Evolutionary conservation across 2,797 vertebrate species (phyloP).

Genomic region (Sus cebifrons): DNA sequence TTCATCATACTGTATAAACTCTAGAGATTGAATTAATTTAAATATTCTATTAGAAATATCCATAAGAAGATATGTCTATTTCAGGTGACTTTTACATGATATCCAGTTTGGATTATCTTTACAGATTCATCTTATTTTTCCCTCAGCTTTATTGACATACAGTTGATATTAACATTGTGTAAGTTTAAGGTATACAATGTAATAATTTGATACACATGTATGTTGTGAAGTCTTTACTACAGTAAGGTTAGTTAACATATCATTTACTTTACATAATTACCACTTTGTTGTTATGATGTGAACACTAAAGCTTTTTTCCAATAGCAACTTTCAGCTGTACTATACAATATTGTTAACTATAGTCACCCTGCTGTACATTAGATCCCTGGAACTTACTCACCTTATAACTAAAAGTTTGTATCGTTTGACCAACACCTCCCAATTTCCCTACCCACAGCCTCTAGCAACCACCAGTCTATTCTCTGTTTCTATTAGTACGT

Average conservation of each 20-base stretch:
- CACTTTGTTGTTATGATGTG: not conserved
- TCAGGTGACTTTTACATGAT: constrained; percentile 4
- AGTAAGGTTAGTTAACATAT: not conserved
- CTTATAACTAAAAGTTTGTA: not conserved
- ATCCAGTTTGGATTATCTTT: not conserved
- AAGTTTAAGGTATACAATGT: not conserved
- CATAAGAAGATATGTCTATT: not conserved
- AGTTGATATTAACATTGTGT: not conserved
- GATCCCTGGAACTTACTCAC: not conserved
- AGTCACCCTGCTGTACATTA: not conserved
- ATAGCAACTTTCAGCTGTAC: not conserved
- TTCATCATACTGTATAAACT: not conserved
- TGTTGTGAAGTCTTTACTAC: not conserved
- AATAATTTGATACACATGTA: not conserved
- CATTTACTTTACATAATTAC: not conserved
- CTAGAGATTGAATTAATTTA: constrained; percentile 46
- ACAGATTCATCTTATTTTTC: not conserved
- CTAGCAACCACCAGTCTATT: not conserved
- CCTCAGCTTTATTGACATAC: not conserved
- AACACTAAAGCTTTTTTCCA: not conserved
- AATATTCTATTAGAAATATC: constrained; percentile 37
- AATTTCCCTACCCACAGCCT: not conserved
- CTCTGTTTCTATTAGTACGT: not conserved
- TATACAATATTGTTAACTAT: not conserved
- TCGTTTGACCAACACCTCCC: not conserved